Evolutionary conservation across 2,797 vertebrate species (phyloP), one percentile per base, ranked within the genome.

Genomic region (Columba guinea): DNA sequence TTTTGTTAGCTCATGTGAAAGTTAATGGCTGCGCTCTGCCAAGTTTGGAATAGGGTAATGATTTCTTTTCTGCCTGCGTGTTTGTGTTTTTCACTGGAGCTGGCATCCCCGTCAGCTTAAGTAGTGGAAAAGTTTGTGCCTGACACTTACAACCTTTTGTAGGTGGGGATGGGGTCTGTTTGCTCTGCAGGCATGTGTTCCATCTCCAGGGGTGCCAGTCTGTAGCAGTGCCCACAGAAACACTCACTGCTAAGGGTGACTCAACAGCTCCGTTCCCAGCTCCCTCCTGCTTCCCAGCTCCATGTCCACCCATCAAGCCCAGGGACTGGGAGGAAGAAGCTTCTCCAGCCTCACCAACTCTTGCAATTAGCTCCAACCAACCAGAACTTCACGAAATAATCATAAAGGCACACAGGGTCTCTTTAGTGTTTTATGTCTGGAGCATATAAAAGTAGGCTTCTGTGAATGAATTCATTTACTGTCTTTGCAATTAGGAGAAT

Each of bases 1-100:
- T 96, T 98, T 97, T 95, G 94, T 97, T 97, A 96, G 92, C 89
- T 97, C 95, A 97, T 96, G 93, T 97, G 95, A 95, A 97, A 97
- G 83, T 93, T 96, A 94, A 96, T 60, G 75, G 53, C 84, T 93
- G 81, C 56, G n/a, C 87, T 84, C 82, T 95, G 95, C 92, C 91
- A 97, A 97, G 81, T 90, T 97, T 96, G 88, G 91, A 93, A 80
- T 41, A 96, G 95, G 91, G 73, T 95, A 95, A 92, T 92, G 85
- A 91, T 83, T 95, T 96, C 89, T 92, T 93, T 60, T 37, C 71
- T 92, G 93, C 79, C 85, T 89, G 62, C 77, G 39, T 85, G 91
- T 95, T 93, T 94, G 90, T 96, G 93, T 88, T 84, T 65, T 97
- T 95, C 90, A 41, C 95, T 92, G 90, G 86, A 96, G 84, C 94